Base-by-base conservation (phyloP, 1,140 invertebrate genomes). In the Cydia amplana region DNA sequence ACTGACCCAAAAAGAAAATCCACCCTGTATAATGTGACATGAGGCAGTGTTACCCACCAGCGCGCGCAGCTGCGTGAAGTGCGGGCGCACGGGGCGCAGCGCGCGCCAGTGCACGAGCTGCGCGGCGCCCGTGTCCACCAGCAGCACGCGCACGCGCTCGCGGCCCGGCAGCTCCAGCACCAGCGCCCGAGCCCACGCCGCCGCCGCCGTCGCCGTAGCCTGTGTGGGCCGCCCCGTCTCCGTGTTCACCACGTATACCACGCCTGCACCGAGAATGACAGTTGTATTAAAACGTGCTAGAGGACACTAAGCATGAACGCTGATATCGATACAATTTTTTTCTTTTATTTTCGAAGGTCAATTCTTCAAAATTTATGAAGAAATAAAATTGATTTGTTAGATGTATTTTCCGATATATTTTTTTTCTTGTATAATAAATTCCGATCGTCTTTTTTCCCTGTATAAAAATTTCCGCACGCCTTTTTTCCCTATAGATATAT, bases 181-280 rank as follows among this genome's bases (percentile, higher is more conserved):
- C n/a, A 81, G 55, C 36, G 79, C 84, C 32, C 87, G 83, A 46
- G 82, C 87, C 85, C 91, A 91, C 20, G 46, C 76, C 64, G 14
- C 60, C 43, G 49, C 74, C 77, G 16, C 36, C 36, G 36, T 9
- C 36, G 40, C 76, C 64, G 36, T 75, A 64, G 10, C 60, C 6
- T 40, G 67, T 63, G 72, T 74, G 18, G 72, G 46, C 74, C 75
- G 77, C 73, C 82, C 78, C 74, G 82, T 76, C 75, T 83, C 82
- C 23, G 84, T 46, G 67, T 84, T 79, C 72, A 82, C 87, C 75
- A 80, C 86, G 76, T 81, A 90, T 60, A 85, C 83, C 87, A 89
- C 85, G 60, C 82, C 88, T 91, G 72, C 25, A 64, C 60, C 60
- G 60, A 23, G 55, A 63, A 12, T 10, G 25, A 14, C n/a, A 23